A percentile compares a stretch with the other conserved stretches of the same genome.
Evolutionary conservation across 2,888 invertebrate genomes (phyloP).

Genomic region (Deilephila elpenor): DNA sequence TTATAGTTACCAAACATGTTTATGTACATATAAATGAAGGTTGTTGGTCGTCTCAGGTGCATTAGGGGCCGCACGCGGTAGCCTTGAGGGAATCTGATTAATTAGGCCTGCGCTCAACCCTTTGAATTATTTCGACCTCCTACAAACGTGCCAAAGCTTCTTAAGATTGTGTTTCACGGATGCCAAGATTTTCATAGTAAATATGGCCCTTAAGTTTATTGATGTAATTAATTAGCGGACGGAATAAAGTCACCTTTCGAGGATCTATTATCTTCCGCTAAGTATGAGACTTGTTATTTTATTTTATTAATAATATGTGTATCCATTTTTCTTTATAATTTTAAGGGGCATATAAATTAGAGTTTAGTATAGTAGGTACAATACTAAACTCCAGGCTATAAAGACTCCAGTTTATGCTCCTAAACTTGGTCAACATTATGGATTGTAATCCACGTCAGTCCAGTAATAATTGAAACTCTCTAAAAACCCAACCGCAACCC

Average conservation of each 20-base stretch:
- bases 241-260: conserved; percentile 12
- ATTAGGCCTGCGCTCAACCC: conserved; percentile 65
- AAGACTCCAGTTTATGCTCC: too few relatives aligned
- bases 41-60: conserved; percentile 62
- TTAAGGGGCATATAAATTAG: not conserved
- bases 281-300: not conserved
- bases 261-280: conserved; percentile 18
- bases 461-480: too few relatives aligned
- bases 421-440: too few relatives aligned
- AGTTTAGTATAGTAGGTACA: not conserved
- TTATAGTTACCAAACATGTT: not conserved
- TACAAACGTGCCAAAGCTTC: conserved; percentile 63
- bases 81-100: conserved; percentile 67
- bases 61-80: conserved; percentile 40
- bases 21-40: conserved; percentile 18
- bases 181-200: conserved; percentile 51
- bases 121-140: conserved; percentile 66
- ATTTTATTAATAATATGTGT: not conserved
- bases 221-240: conserved; percentile 59
- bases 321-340: not conserved
- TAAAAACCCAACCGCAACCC: not conserved
- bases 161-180: conserved; percentile 59
- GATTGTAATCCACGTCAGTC: too few relatives aligned
- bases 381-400: too few relatives aligned
- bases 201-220: conserved; percentile 57